These are phyloP conservation scores for Naso thynnoides DNA, from an alignment of 2,797 vertebrate genomes.

Conservation along the genomic window DNA sequence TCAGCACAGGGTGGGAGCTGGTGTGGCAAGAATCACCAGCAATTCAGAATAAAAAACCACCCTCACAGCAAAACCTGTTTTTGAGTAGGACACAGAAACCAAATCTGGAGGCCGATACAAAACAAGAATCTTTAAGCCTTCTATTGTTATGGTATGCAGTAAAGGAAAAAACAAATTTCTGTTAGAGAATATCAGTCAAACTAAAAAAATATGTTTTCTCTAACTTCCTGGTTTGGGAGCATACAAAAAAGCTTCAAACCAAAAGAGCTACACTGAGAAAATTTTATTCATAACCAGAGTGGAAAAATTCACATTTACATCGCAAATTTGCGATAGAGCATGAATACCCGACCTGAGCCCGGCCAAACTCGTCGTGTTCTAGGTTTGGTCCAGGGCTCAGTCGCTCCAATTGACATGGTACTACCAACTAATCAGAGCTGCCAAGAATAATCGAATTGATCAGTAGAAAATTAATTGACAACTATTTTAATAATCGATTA, in stretches of 20 bases:
- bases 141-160: not conserved
- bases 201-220: not conserved
- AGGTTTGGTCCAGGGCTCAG: too few species aligned
- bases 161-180: not conserved
- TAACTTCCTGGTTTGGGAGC: not conserved
- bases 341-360: too few species aligned
- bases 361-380: too few species aligned
- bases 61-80: constrained; percentile 25
- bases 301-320: constrained; percentile 17
- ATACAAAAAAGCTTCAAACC: not conserved
- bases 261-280: not conserved
- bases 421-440: too few species aligned
- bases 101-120: not conserved
- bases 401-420: too few species aligned
- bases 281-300: constrained; percentile 6
- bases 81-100: not conserved
- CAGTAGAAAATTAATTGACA: too few species aligned
- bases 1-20: not conserved
- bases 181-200: not conserved
- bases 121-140: not conserved
- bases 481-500: too few species aligned
- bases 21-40: not conserved
- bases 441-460: too few species aligned
- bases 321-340: too few species aligned
- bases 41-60: constrained; percentile 5